A percentile compares a stretch with the other conserved stretches of the same genome.
These are phyloP conservation scores for Rutilus rutilus DNA, from an alignment of 2,113 vertebrate genomes.

Conservation along the genomic window DNA sequence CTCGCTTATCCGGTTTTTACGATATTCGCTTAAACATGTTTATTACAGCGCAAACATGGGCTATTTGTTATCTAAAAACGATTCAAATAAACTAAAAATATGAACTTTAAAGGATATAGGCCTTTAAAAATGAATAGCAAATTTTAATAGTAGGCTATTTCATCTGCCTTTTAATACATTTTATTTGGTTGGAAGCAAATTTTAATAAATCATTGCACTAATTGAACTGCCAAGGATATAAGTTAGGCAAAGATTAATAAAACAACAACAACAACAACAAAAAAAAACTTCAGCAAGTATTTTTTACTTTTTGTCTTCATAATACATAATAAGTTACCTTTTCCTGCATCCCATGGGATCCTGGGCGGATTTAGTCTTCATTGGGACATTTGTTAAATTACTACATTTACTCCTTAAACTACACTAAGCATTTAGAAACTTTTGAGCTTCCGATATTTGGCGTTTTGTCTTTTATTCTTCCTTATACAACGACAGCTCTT, in stretches of 20 bases:
- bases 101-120: too few relatives aligned
- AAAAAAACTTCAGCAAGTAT: too few relatives aligned
- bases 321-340: background rate
- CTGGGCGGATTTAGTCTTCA: background rate
- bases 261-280: too few relatives aligned
- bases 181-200: background rate
- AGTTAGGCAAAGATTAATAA: too few relatives aligned
- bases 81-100: background rate
- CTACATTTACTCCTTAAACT: background rate
- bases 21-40: background rate
- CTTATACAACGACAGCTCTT: slow-evolving; percentile 11
- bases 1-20: background rate
- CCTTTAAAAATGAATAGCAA: too few relatives aligned
- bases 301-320: background rate
- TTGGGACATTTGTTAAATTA: background rate
- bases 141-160: too few relatives aligned
- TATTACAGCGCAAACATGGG: background rate
- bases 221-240: background rate
- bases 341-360: background rate
- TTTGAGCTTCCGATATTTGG: background rate
- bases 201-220: background rate
- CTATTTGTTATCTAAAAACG: background rate
- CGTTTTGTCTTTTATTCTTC: background rate
- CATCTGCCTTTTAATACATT: background rate
- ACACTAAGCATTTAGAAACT: background rate